phyloP scores from a whole-genome alignment of 2,888 invertebrate genomes.

The Microctonus aethiopoides region DNA sequence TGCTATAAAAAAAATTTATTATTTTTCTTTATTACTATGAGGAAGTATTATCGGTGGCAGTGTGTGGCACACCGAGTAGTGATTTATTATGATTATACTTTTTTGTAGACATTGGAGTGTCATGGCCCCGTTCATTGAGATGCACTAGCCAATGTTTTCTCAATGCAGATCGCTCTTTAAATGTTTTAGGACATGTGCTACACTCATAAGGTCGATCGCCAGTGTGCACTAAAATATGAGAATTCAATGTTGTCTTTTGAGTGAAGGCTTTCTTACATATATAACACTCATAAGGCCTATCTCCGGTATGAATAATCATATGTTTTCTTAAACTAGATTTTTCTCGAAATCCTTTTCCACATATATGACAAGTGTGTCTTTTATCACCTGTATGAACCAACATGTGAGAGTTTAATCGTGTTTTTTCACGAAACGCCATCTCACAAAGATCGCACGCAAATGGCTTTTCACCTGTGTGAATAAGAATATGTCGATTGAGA shows the following conservation, averaged over 20 bases:
- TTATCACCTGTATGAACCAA: conserved; percentile 60
- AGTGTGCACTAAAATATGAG: conserved; percentile 58
- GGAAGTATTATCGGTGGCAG: conserved; percentile 57
- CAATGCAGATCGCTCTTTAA: conserved; percentile 54
- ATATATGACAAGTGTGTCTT: conserved; percentile 59
- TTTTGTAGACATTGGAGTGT: conserved; percentile 57
- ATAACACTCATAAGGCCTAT: conserved; percentile 59
- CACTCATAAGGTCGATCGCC: conserved; percentile 58
- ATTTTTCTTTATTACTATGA: conserved; percentile 42
- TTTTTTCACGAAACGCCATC: conserved; percentile 62
- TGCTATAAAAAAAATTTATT: background rate
- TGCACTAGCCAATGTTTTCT: conserved; percentile 60
- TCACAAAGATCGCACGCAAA: conserved; percentile 60
- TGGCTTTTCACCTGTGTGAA: conserved; percentile 62
- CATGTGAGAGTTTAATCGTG: conserved; percentile 61
- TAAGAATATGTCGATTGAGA: conserved; percentile 60
- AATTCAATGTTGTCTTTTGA: conserved; percentile 58
- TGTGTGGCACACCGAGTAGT: conserved; percentile 54
- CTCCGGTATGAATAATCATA: conserved; percentile 59
- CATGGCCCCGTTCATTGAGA: conserved; percentile 52
- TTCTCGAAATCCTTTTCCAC: conserved; percentile 58
- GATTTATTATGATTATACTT: conserved; percentile 60
- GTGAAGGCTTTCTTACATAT: conserved; percentile 61
- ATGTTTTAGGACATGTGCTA: conserved; percentile 57
- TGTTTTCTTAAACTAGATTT: conserved; percentile 59